Evolutionary conservation across 2,113 vertebrate genomes (phyloP), one percentile per base, ranked within the genome.

Genomic region (Numenius arquata): DNA sequence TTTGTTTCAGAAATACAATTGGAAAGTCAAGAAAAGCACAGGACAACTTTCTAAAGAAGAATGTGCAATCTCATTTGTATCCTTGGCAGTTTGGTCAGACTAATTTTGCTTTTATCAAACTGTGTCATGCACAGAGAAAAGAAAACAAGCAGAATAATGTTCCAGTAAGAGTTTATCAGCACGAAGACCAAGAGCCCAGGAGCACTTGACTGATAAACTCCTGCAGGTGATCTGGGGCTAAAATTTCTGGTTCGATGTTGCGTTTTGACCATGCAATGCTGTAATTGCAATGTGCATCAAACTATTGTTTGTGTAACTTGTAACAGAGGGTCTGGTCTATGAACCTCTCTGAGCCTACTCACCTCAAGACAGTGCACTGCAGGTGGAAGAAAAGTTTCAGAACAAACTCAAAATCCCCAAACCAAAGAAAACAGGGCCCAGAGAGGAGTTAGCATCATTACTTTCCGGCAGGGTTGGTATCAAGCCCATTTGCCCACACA

Each of bases 81-180:
- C 93, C 45, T 88, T 68, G 93, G 95, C 77, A 92, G 40, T 59
- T 87, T 27, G 15, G 30, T 77, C 62, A 91, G 80, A 72, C 67
- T 96, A 81, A 93, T 85, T 85, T 90, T 89, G 85, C 61, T 96
- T 88, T 96, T 79, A 97, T 96, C 83, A 91, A 93, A 97, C 95
- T 95, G 90, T 95, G 80, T 97, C 98, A 98, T 98, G 98, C 98
- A 97, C 66, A 43, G 36, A 95, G 94, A 93, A 96, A 95, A 95
- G 79, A 78, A 89, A 92, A 80, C 0, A 2, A 94, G 93, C 80
- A 91, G 96, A 95, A 72, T 29, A 85, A 93, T 10, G 40, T 91
- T 95, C 92, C 87, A 95, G 62, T 62, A 89, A 95, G 96, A 97
- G 97, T 97, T 98, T 97, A 97, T 97, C 97, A 85, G 63, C 75